Evolutionary conservation across 92 coral and sea anemone species (phyloP), one percentile per base, ranked within the genome.

Genomic region (Zoanthus sociatus): DNA sequence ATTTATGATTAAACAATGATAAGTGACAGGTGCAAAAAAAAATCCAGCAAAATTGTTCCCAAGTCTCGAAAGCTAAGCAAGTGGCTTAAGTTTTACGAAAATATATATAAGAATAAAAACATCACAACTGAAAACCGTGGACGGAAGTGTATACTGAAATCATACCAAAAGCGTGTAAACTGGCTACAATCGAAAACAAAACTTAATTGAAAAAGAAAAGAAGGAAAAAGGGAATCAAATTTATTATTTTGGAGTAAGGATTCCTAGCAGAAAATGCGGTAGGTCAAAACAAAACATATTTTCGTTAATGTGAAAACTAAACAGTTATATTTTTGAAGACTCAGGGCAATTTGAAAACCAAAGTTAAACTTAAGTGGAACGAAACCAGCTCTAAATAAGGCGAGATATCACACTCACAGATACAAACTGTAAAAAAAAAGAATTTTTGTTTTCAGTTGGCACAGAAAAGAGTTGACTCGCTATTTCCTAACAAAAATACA

Each of bases 21-120:
- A 17, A 66, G 16, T 21, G 60, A 58, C 85, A 81, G 85, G 85
- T 81, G 85, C 85, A 64, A 3, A 10, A 26, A 66, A 46, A 76
- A 51, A 46, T 3, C 45, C n/a, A 14, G 54, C 1, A 2, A 17
- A 42, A 13, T 21, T 17, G 3, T 45, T 8, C 26, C 11, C 31
- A 10, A 31, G 21, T 54, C 37, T 81, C 14, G 21, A 33, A n/a
- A 81, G 32, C 68, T 37, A 46, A 58, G 32, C 48, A 47, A 31
- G 60, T 14, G 60, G 60, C 2, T 31, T 47, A 33, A 44, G 17
- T 66, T 44, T 14, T 66, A 26, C 46, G 30, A 21, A 55, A 77
- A 54, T 21, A 16, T 3, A 8, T 14, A 75, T 73, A 73, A 17
- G 45, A 46, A 48, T 70, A 70, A 16, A 42, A 71, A 50, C 55